Evolutionary conservation across 2,888 invertebrate genomes (phyloP), one percentile per base, ranked within the genome.

Genomic region (Leucania comma): DNA sequence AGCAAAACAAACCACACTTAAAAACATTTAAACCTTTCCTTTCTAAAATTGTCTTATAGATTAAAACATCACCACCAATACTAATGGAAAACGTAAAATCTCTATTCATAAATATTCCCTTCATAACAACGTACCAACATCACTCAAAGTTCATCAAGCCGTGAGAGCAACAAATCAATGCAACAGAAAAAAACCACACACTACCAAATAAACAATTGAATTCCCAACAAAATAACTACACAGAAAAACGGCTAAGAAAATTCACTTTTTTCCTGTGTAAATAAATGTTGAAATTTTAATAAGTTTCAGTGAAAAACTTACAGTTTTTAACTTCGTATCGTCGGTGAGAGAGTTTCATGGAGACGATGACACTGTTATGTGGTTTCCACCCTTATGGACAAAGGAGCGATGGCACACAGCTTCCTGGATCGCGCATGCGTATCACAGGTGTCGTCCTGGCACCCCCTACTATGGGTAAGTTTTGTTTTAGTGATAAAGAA

Each of bases 371-470:
- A 22, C 58, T 0, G 14, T n/a, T 5, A 3, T 6, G 51, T 42
- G 65, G 69, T 64, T 56, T 24, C 82, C 74, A 73, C 81, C 85
- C 83, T 84, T 87, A 78, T 84, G 88, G 87, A 94, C 92, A 93
- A 94, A 94, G 93, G 91, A 89, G 84, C 72, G 83, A 86, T 87
- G 86, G 72, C 69, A 78, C 38, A 77, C 88, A 89, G 89, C 83
- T 86, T 91, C 90, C 89, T 88, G 82, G 56, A 58, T 5, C 68
- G 81, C 93, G 94, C 94, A 93, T 93, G 94, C 94, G 94, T 80
- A 3, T 24, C 68, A 12, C 67, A 72, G 66, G 64, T 75, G 58
- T 83, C 72, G 62, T 84, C 82, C 82, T 80, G 51, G 1, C 38
- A 42, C 73, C 75, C 72, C 72, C 57, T 86, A 85, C 84, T 60